These are phyloP conservation scores for Drosophila albomicans DNA, from an alignment of 1,140 invertebrate species.

Conservation along the genomic window DNA sequence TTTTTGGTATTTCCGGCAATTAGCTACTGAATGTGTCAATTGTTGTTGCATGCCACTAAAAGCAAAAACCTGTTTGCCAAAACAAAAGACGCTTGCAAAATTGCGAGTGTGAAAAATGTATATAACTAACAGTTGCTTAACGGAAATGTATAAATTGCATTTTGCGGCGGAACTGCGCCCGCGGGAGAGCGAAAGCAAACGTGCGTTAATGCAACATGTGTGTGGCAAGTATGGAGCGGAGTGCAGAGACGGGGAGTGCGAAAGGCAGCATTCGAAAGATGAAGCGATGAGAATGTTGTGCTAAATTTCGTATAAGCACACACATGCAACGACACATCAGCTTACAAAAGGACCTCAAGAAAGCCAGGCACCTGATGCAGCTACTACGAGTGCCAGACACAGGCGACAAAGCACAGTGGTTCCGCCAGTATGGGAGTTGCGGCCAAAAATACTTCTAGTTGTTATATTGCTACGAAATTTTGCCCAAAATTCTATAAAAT, in stretches of 20 bases:
- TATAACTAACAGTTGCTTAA: slow-evolving; percentile 65
- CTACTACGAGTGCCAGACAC: not conserved
- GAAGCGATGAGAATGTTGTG: slow-evolving; percentile 67
- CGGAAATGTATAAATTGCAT: slow-evolving; percentile 83
- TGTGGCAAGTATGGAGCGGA: not conserved
- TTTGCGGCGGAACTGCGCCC: slow-evolving; percentile 49
- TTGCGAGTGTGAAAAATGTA: slow-evolving; percentile 43
- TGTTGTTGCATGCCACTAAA: slow-evolving; percentile 45
- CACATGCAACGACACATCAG: slow-evolving; percentile 20
- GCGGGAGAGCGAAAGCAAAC: slow-evolving; percentile 23
- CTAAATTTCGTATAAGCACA: slow-evolving; percentile 64
- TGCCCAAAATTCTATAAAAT: too few species aligned
- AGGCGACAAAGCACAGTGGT: too few species aligned
- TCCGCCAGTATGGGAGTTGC: too few species aligned
- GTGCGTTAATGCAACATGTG: slow-evolving; percentile 55
- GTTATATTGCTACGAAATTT: too few species aligned
- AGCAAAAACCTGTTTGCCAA: slow-evolving; percentile 70
- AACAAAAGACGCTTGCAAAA: slow-evolving; percentile 1
- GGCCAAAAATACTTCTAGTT: too few species aligned
- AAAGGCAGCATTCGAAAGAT: slow-evolving; percentile 24
- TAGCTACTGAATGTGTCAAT: slow-evolving; percentile 51
- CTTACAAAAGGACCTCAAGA: slow-evolving; percentile 22
- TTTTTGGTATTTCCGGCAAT: slow-evolving; percentile 64
- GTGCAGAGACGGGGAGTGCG: not conserved
- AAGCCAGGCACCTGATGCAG: slow-evolving; percentile 52